Percentiles rank a stretch among this genome's conserved stretches.
These are phyloP conservation scores for Pangasius krempfi DNA, from an alignment of 2,797 vertebrate species.

Conservation along the genomic window DNA sequence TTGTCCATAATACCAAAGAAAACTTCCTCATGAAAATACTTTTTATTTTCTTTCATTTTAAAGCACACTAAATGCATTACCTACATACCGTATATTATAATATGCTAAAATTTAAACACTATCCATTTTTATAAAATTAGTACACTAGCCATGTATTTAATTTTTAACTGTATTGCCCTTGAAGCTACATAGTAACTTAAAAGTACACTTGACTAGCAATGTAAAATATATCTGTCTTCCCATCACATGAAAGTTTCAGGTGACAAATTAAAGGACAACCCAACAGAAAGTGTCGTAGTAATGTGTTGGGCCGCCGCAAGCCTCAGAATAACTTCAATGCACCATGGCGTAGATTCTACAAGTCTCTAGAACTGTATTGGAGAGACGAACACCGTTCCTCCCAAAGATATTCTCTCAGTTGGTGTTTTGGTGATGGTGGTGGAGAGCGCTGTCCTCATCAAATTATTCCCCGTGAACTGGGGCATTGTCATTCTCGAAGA, in stretches of 20 bases:
- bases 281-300: not conserved
- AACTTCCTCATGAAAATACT: too few species aligned
- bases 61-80: too few species aligned
- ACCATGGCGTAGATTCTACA: not conserved
- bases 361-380: not conserved
- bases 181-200: not conserved
- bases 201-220: not conserved
- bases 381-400: not conserved
- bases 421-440: not conserved
- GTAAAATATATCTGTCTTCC: not conserved
- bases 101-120: too few species aligned
- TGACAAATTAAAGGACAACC: not conserved
- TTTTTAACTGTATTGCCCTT: not conserved
- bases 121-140: too few species aligned
- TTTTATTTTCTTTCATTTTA: too few species aligned
- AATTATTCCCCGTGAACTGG: not conserved
- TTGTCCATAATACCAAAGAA: too few species aligned
- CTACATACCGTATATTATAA: too few species aligned
- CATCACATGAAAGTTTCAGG: not conserved
- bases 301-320: not conserved
- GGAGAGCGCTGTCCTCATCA: not conserved
- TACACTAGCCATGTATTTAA: not conserved
- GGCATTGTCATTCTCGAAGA: not conserved
- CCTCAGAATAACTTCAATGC: not conserved
- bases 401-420: not conserved